phyloP scores from a whole-genome alignment of 2,888 invertebrate species.

The Orgyia antiqua region DNA sequence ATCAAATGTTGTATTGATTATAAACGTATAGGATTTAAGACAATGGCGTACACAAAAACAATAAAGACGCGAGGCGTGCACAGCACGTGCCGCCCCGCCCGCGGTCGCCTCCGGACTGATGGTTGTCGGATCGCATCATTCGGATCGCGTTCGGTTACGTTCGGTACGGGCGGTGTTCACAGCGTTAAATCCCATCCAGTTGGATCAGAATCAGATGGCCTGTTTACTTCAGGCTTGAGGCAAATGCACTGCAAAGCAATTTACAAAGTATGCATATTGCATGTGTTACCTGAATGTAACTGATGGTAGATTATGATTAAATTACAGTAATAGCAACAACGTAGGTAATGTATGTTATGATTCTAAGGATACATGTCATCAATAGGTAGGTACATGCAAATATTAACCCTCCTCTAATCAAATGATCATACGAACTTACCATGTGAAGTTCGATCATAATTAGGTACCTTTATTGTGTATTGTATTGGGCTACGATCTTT shows the following conservation, averaged over 20 bases:
- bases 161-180: slow-evolving; percentile 37
- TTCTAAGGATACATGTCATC: too few relatives aligned
- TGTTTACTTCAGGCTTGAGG: slow-evolving; percentile 29
- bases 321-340: too few relatives aligned
- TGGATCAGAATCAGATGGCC: slow-evolving; percentile 23
- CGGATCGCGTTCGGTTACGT: slow-evolving; percentile 64
- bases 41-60: slow-evolving; percentile 68
- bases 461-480: too few relatives aligned
- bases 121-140: slow-evolving; percentile 31
- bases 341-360: too few relatives aligned
- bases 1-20: slow-evolving; percentile 62
- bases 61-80: slow-evolving; percentile 71
- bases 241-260: slow-evolving; percentile 49
- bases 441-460: too few relatives aligned
- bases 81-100: slow-evolving; percentile 75
- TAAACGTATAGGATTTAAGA: slow-evolving; percentile 60
- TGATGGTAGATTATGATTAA: too few relatives aligned
- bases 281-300: too few relatives aligned
- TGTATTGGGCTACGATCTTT: too few relatives aligned
- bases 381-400: too few relatives aligned
- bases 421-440: too few relatives aligned
- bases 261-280: slow-evolving; percentile 49
- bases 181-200: too few relatives aligned
- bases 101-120: slow-evolving; percentile 68
- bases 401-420: too few relatives aligned